Evolutionary conservation across 2,113 vertebrate species (phyloP), one percentile per base, ranked within the genome.

Genomic region (Opisthocomus hoazin): DNA sequence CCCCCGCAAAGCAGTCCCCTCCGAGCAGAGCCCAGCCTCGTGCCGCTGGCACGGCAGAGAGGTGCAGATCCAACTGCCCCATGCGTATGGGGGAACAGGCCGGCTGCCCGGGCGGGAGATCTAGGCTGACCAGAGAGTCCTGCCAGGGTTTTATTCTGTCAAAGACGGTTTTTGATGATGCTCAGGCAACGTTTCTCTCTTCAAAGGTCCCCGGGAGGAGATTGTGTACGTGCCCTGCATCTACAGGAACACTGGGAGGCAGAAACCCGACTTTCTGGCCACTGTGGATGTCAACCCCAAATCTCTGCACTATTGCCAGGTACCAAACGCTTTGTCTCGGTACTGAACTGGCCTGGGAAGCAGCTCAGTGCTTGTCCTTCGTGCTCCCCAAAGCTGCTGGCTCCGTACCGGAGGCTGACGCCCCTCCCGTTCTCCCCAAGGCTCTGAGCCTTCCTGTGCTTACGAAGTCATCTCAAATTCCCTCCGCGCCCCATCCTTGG

Each of bases 171-270:
- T 30, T 6, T 54, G 46, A 56, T 15, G 18, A 37, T 10, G 19
- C 20, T 68, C 5, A 34, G 1, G 5, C 57, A 5, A 46, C 1
- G 3, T 73, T 76, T 65, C 63, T 54, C 8, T 57, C 43, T 23
- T 5, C 13, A 16, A 73, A 99, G 99, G 99, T 39, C 98, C 98
- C 21, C 96, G 98, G 54, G 99, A 99, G 95, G 89, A 99, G 97
- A 98, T 99, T 1, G 83, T 99, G 45, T 99, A 99, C 39, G 66
- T 99, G 70, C 99, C 99, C 37, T 99, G 99, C 66, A 98, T 99
- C 96, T 99, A 99, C 95, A 98, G 99, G 56, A 99, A 98, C 97
- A 99, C 99, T 0, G 97, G 89, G 36, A 97, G 26, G 5, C 82
- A 96, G 19, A 98, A 99, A 69, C 99, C 99, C 0, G 99, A 99